Evolutionary conservation across 2,888 invertebrate species (phyloP).

Genomic region (Drosophila neonasuta): DNA sequence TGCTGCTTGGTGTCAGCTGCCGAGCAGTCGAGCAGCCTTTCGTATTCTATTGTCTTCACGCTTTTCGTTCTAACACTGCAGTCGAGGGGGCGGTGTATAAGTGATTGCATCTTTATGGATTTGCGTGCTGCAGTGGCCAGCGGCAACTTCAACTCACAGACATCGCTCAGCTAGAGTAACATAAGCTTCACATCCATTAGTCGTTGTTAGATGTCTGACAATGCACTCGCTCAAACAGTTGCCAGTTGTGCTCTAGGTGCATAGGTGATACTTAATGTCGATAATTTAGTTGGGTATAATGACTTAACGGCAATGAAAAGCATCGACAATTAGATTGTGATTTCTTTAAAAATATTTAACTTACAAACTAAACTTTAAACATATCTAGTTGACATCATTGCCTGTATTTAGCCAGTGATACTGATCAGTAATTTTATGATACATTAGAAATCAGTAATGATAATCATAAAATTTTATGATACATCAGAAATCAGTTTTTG

Average conservation of each 20-base stretch:
- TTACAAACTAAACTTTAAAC: too few species aligned
- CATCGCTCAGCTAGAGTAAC: constrained; percentile 4
- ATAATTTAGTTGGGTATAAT: not conserved
- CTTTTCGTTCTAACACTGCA: constrained; percentile 7
- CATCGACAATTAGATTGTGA: too few species aligned
- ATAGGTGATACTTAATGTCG: not conserved
- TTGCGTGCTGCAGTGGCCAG: constrained; percentile 41
- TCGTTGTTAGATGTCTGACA: constrained; percentile 24
- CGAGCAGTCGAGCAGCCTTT: constrained; percentile 8
- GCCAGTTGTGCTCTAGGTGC: not conserved
- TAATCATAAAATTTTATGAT: too few species aligned
- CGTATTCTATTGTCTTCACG: constrained; percentile 46
- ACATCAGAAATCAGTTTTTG: too few species aligned
- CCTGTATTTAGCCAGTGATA: too few species aligned
- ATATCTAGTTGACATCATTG: too few species aligned
- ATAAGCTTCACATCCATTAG: constrained; percentile 56
- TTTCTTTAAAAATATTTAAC: too few species aligned
- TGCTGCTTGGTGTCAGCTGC: constrained; percentile 15
- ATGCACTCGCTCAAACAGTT: constrained; percentile 15
- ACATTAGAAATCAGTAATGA: too few species aligned
- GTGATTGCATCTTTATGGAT: constrained; percentile 36
- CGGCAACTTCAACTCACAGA: not conserved
- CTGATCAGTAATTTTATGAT: too few species aligned
- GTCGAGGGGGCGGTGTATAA: constrained; percentile 1
- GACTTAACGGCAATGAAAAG: too few species aligned